Evolutionary conservation across 2,888 invertebrate genomes (phyloP).

Genomic region (Apodemia hepburni): DNA sequence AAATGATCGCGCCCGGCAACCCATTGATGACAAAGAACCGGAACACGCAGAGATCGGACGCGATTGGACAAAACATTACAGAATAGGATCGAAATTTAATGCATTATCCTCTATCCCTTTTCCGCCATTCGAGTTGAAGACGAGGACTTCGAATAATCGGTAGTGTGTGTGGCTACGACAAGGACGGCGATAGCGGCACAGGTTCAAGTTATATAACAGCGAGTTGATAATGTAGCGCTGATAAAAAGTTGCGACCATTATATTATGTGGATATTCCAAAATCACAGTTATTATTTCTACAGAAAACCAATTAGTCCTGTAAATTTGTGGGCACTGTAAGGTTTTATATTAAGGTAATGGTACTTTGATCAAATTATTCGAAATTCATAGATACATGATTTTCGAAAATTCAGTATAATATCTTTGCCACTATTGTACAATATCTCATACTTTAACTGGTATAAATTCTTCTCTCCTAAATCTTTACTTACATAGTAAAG

Average conservation of each 20-base stretch:
- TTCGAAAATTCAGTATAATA: too few relatives aligned
- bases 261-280: conserved; percentile 46
- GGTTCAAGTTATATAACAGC: conserved; percentile 65
- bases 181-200: conserved; percentile 39
- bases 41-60: conserved; percentile 80
- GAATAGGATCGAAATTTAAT: conserved; percentile 77
- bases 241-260: conserved; percentile 66
- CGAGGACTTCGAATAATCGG: conserved; percentile 28
- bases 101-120: conserved; percentile 57
- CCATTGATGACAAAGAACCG: conserved; percentile 87
- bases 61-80: conserved; percentile 81
- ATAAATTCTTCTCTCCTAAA: too few relatives aligned
- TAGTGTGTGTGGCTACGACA: conserved; percentile 23
- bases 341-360: too few relatives aligned
- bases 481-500: too few relatives aligned
- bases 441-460: too few relatives aligned
- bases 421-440: too few relatives aligned
- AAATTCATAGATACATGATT: too few relatives aligned
- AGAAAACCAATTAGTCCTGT: background rate
- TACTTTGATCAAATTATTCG: too few relatives aligned
- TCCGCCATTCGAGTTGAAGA: conserved; percentile 34
- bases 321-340: background rate
- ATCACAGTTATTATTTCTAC: background rate
- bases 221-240: conserved; percentile 73
- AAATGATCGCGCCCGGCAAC: conserved; percentile 82